Evolutionary conservation across 2,888 invertebrate species (phyloP), one percentile per base, ranked within the genome.

Genomic region (Pristionchus entomophagus): DNA sequence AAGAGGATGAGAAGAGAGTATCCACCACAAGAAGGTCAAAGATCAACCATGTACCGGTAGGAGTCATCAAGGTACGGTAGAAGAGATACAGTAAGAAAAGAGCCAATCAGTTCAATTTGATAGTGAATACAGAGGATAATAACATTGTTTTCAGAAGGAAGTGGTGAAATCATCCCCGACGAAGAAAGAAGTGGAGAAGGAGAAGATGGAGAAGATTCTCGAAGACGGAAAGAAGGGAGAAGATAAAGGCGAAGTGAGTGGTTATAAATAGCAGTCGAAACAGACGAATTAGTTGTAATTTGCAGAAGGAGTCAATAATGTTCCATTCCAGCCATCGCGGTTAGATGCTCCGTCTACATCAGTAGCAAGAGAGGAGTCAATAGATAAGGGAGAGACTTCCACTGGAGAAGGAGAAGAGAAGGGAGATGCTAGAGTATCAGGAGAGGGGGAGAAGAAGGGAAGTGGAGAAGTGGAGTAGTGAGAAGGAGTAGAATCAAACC

Each of bases 401-500:
- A 12, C 41, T 6, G n/a, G 22, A 45, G 22, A 14, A 38, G 38
- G 19, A 69, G 22, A 41, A 29, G 29, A 69, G 69, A 73, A 73
- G 32, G 38, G 65, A 35, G 65, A 45, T 45, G 45, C 6, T 45
- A 14, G 45, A 45, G 45, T 45, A 45, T 12, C 5, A 38, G 38
- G 19, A 69, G 22, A 41, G 38, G 73, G 12, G 73, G 19, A 35
- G 65, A 35, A n/a, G 65, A 35, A 29, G 38, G 22, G 19, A 32
- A 51, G 51, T 22, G 32, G 51, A 45, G 49, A 82, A 53, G 51
- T 38, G 26, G 17, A 82, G 56, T 45, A 38, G 38, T 82, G 6
- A 56, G 62, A 51, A 41, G 84, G 51, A 49, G 45, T 65, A 41
- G 84, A 49, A 62, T 56, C 35, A 84, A 84, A 38, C 62, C 69